These are phyloP conservation scores for Erethizon dorsatum DNA, from an alignment of 2,797 vertebrate genomes.

Conservation along the genomic window DNA sequence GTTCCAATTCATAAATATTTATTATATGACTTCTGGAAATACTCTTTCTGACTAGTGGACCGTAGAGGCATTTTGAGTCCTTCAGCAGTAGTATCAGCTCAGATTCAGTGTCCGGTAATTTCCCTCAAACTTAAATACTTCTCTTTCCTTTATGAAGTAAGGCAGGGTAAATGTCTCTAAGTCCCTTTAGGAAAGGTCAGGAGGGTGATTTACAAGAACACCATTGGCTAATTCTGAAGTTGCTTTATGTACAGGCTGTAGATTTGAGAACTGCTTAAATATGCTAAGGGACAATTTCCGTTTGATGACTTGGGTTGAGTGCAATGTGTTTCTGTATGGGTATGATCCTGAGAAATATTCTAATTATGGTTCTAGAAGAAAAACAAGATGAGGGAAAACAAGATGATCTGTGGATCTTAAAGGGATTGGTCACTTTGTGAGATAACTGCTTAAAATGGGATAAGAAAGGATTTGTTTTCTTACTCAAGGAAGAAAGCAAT, in stretches of 20 bases:
- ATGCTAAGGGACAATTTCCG: not conserved
- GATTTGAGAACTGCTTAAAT: not conserved
- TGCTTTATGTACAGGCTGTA: not conserved
- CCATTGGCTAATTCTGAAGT: not conserved
- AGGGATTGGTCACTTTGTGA: not conserved
- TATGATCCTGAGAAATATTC: not conserved
- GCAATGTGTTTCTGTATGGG: not conserved
- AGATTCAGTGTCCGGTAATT: not conserved
- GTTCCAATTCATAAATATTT: not conserved
- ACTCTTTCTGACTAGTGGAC: not conserved
- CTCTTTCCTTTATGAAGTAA: not conserved
- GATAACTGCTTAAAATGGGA: not conserved
- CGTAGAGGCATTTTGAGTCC: not conserved
- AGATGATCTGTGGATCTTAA: not conserved
- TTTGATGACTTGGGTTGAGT: not conserved
- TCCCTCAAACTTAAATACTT: not conserved
- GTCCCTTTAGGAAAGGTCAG: not conserved
- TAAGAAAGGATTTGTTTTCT: not conserved
- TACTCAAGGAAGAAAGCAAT: not conserved
- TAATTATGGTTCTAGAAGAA: not conserved
- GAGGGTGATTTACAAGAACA: not conserved
- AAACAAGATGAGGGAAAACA: not conserved
- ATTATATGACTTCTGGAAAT: not conserved
- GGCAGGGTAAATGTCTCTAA: not conserved
- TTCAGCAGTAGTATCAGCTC: not conserved